These are phyloP conservation scores for Saccostrea glomerata DNA, from an alignment of 1,140 invertebrate species.

Conservation along the genomic window DNA sequence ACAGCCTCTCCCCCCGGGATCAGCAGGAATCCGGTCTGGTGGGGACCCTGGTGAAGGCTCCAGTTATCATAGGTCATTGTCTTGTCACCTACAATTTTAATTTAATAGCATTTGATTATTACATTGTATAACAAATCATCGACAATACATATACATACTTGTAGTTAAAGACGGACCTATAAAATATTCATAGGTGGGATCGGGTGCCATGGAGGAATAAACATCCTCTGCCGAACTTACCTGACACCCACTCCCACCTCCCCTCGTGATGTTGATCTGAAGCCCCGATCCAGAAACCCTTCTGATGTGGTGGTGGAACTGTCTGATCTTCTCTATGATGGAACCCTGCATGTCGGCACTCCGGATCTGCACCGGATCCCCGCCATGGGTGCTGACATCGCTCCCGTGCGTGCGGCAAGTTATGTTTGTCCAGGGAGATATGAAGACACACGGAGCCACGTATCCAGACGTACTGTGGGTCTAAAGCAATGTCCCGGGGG, in stretches of 20 bases:
- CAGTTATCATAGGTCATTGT: conserved; percentile 26
- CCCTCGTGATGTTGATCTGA: conserved; percentile 25
- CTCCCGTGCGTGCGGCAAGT: not conserved
- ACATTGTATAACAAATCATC: too few relatives aligned
- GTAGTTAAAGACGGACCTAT: too few relatives aligned
- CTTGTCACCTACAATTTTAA: not conserved
- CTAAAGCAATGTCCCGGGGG: not conserved
- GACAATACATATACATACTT: not conserved
- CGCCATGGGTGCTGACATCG: conserved; percentile 2
- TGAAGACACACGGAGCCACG: not conserved
- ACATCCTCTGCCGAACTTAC: not conserved
- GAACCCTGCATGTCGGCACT: conserved; percentile 5
- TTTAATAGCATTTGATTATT: too few relatives aligned
- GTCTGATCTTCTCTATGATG: not conserved
- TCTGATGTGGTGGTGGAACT: not conserved
- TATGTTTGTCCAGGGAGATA: not conserved
- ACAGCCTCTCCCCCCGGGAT: not conserved
- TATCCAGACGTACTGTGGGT: not conserved
- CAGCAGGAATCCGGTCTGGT: conserved; percentile 13
- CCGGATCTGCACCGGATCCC: conserved; percentile 2
- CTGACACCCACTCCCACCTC: conserved; percentile 24
- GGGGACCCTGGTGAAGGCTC: not conserved
- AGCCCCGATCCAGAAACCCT: conserved; percentile 14
- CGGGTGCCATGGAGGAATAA: too few relatives aligned
- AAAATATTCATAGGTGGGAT: not conserved